phyloP scores from a whole-genome alignment of 53 echinoderm and acorn worm species.

The Holothuria leucospilota region DNA sequence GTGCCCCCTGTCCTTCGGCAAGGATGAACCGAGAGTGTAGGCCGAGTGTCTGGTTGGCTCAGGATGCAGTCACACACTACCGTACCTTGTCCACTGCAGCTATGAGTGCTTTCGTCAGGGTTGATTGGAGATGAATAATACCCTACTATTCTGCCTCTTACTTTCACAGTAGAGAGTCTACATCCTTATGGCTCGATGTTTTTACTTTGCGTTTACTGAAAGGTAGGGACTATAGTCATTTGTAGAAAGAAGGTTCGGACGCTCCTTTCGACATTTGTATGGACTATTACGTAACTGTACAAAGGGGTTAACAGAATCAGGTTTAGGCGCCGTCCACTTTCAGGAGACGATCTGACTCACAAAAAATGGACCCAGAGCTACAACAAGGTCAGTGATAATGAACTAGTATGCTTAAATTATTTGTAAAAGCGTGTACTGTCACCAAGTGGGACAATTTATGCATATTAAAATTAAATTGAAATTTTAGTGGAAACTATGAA shows the following conservation, averaged over 20 bases:
- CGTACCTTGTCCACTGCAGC: no score
- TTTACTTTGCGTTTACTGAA: no score
- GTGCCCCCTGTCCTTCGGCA: background rate
- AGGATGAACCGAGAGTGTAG: background rate
- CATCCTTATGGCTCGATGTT: no score
- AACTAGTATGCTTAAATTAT: no score
- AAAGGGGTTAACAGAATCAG: constrained; percentile 35
- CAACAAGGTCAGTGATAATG: no score
- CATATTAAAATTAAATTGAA: no score
- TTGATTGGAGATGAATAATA: constrained; percentile 17
- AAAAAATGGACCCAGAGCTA: no score
- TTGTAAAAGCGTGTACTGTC: no score
- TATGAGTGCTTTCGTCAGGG: background rate
- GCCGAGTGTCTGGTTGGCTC: background rate
- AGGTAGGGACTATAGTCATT: background rate
- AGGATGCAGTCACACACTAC: constrained; percentile 3
- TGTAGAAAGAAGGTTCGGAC: constrained; percentile 17
- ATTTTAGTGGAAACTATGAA: no score
- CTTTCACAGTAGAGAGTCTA: no score
- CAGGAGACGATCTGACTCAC: background rate
- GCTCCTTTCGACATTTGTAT: constrained; percentile 19
- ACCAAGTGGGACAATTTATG: no score
- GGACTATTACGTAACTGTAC: constrained; percentile 20
- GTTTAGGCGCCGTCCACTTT: background rate
- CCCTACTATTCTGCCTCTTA: no score